These are phyloP conservation scores for Falco naumanni DNA, from an alignment of 2,797 vertebrate species.

Conservation along the genomic window DNA sequence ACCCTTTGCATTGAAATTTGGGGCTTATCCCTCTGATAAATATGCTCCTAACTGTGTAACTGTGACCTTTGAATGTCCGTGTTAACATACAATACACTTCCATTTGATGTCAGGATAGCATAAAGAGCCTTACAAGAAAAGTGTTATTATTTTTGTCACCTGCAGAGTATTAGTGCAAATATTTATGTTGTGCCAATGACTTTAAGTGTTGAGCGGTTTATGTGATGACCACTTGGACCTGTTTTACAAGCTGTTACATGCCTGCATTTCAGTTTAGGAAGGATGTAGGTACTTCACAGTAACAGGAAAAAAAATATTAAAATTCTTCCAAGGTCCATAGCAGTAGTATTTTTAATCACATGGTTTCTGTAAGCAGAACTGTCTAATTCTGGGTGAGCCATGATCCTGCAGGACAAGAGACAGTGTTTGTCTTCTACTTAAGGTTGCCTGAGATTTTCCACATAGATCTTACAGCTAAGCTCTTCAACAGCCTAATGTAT, in stretches of 20 bases:
- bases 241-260: not conserved
- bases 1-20: constrained; percentile 10
- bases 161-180: not conserved
- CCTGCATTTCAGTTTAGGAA: not conserved
- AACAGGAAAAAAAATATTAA: not conserved
- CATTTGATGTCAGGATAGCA: not conserved
- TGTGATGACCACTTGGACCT: not conserved
- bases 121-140: not conserved
- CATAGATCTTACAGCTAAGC: not conserved
- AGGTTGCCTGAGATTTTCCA: not conserved
- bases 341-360: not conserved
- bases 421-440: not conserved
- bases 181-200: not conserved
- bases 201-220: not conserved
- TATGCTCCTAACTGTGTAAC: not conserved
- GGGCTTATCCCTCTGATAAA: not conserved
- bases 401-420: not conserved
- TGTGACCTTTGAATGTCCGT: not conserved
- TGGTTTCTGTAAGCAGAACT: not conserved
- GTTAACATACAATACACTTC: not conserved
- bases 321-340: not conserved
- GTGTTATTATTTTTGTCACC: not conserved
- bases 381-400: not conserved
- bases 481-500: not conserved
- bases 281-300: not conserved